A percentile compares a stretch with the other conserved stretches of the same genome.
Evolutionary conservation across 2,888 invertebrate genomes (phyloP).

Genomic region (Spicauda simplicius): DNA sequence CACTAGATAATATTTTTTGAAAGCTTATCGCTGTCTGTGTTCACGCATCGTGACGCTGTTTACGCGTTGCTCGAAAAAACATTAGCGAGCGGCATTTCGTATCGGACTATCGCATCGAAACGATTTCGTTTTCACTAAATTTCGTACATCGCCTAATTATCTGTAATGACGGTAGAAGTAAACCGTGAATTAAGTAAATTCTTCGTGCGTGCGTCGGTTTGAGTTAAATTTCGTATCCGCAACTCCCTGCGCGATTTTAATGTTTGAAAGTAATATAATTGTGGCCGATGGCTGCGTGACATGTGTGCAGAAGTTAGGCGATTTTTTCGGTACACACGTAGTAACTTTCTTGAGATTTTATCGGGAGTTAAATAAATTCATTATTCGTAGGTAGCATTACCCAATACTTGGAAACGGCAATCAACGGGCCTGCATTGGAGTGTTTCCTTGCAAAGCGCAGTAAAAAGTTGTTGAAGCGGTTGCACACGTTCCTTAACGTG

Average conservation of each 20-base stretch:
- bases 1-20: constrained; percentile 72
- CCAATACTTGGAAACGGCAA: constrained; percentile 32
- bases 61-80: constrained; percentile 54
- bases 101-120: constrained; percentile 38
- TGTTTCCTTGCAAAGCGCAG: constrained; percentile 38
- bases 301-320: constrained; percentile 55
- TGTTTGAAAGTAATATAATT: constrained; percentile 49
- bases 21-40: constrained; percentile 71
- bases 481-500: constrained; percentile 57
- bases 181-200: constrained; percentile 40
- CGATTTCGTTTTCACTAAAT: constrained; percentile 34
- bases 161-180: constrained; percentile 37
- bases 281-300: constrained; percentile 61
- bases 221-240: constrained; percentile 68
- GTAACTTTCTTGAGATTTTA: constrained; percentile 63
- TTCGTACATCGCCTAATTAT: constrained; percentile 38
- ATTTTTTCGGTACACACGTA: constrained; percentile 46
- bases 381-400: constrained; percentile 38
- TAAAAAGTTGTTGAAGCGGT: constrained; percentile 60
- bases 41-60: constrained; percentile 71
- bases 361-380: constrained; percentile 51
- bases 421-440: constrained; percentile 27
- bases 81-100: constrained; percentile 43
- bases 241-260: constrained; percentile 74
- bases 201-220: constrained; percentile 59